Base-by-base conservation (phyloP, 1,140 invertebrate genomes). In the Drosophila neocordata region DNA sequence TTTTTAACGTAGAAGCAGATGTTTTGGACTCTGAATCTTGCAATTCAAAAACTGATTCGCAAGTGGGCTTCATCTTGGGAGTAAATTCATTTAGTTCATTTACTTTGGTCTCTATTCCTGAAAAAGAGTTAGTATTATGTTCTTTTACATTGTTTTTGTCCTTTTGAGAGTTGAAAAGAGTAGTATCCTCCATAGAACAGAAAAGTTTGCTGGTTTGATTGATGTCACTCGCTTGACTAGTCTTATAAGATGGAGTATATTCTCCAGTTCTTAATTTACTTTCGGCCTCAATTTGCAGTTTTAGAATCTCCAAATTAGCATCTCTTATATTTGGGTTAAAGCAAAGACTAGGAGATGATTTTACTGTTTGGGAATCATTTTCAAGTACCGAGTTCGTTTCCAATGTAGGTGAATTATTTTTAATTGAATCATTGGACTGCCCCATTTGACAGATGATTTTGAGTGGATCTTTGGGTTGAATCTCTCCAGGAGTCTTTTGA, bases 381-480 rank as follows among this genome's bases (percentile, higher is more conserved):
- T 6, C 15, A 9, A 20, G 41, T 20, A 8, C 18, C 9, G 18
- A 4, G 9, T 11, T 4, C 0, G 11, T 11, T 31, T 6, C 27
- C 27, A 8, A 1, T 48, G 18, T 2, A 20, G 41, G 6, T 13
- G 11, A 5, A 3, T 34, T 5, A 15, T 8, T 48, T 24, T 12
- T n/a, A 4, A 24, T 53, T 2, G 15, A 9, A 7, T 24, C 12
- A 20, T 20, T 13, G 11, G 24, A 12, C 1, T 5, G 13, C 0
- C 41, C 63, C 12, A 18, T 18, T 4, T 3, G 22, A 27, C 71
- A 73, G 11, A 56, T 41, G 6, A 73, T 65, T 4, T 37, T 44
- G 0, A 22, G 37, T 0, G 71, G 71, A 48, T 41, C 44, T 27
- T 31, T 37, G 8, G 71, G 71, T 31, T 73, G 65, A 8, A 73